A percentile compares a stretch with the other conserved stretches of the same genome.
phyloP scores from a whole-genome alignment of 2,113 vertebrate species.

The Ciconia maguari region DNA sequence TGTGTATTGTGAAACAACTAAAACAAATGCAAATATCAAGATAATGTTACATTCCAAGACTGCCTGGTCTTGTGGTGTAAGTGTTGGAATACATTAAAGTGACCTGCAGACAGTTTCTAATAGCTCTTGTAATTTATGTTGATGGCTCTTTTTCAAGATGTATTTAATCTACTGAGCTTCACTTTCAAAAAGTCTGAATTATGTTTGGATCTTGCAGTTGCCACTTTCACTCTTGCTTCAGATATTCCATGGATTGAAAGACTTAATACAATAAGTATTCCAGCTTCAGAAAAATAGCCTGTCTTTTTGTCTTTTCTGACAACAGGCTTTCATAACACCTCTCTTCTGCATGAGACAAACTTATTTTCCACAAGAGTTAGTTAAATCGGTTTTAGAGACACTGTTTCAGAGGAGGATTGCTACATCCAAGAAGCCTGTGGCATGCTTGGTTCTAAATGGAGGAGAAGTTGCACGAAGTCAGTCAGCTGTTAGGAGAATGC shows the following conservation, averaged over 20 bases:
- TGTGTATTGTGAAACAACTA: background rate
- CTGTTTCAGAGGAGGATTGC: background rate
- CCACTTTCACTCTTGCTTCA: background rate
- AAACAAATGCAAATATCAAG: background rate
- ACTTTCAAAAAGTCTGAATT: background rate
- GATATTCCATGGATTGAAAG: background rate
- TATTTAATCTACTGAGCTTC: background rate
- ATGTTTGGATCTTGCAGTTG: background rate
- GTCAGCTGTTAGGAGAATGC: background rate
- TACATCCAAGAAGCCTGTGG: background rate
- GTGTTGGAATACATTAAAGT: background rate
- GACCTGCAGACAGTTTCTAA: background rate
- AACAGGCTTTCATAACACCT: background rate
- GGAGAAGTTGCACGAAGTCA: background rate
- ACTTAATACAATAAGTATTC: background rate
- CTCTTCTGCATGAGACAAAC: background rate
- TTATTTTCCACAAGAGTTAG: background rate
- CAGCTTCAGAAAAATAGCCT: background rate
- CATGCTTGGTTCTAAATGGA: background rate
- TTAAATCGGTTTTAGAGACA: background rate
- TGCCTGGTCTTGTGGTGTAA: background rate
- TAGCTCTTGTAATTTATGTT: background rate
- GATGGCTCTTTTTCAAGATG: background rate
- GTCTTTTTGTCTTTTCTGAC: background rate
- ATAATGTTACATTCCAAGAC: background rate